A percentile compares a stretch with the other conserved stretches of the same genome.
phyloP scores from a whole-genome alignment of 2,797 vertebrate genomes.

The Forpus xanthops region DNA sequence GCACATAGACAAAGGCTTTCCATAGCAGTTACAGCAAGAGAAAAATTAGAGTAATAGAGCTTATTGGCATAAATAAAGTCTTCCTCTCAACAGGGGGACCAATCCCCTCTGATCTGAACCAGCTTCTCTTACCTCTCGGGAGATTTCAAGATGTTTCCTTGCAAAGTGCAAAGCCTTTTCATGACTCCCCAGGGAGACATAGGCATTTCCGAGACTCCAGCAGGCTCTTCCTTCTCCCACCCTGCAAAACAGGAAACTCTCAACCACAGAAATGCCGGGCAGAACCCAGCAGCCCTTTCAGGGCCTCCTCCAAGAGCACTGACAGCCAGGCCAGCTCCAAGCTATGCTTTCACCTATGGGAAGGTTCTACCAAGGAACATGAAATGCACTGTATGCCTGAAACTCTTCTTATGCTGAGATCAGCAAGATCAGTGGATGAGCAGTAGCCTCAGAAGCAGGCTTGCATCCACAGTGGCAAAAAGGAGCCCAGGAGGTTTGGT shows the following conservation, averaged over 20 bases:
- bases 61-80: not conserved
- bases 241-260: conserved; percentile 71
- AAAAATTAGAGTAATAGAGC: not conserved
- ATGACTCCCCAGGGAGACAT: conserved; percentile 89
- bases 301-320: not conserved
- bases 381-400: fast-evolving
- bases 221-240: conserved; percentile 96
- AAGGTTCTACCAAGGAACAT: not conserved
- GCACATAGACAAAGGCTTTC: not conserved
- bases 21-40: not conserved
- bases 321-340: not conserved
- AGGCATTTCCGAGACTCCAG: conserved; percentile 96
- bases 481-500: not conserved
- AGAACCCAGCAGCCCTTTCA: not conserved
- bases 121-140: conserved; percentile 84
- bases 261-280: conserved; percentile 22
- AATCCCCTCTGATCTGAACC: not conserved
- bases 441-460: not conserved
- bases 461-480: not conserved
- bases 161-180: conserved; percentile 91
- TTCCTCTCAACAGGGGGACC: not conserved
- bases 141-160: conserved; percentile 92
- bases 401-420: not conserved
- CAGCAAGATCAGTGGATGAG: not conserved
- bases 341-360: not conserved